These are phyloP conservation scores for Oreortyx pictus DNA, from an alignment of 2,797 vertebrate species.

Conservation along the genomic window DNA sequence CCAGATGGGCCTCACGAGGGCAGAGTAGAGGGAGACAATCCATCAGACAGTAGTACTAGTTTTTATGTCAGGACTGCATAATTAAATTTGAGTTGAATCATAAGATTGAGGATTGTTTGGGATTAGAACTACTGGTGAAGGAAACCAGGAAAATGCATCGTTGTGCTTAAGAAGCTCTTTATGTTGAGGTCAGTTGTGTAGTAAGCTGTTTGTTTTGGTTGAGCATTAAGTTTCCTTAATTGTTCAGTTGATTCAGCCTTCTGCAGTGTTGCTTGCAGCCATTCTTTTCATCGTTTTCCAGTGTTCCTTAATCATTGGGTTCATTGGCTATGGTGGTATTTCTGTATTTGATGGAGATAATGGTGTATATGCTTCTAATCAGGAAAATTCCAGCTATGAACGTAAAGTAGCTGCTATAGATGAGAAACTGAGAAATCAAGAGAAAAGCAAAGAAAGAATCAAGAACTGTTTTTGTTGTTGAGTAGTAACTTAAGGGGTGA, in stretches of 20 bases:
- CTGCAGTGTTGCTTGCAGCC: not conserved
- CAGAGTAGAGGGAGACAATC: too few species aligned
- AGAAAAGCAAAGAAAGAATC: not conserved
- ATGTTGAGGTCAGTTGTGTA: not conserved
- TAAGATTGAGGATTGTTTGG: not conserved
- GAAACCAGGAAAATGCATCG: not conserved
- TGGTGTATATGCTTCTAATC: slow-evolving; percentile 81
- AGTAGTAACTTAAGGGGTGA: not conserved
- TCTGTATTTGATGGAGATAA: slow-evolving; percentile 64
- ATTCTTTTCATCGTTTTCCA: not conserved
- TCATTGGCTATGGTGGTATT: not conserved
- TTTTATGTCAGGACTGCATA: not conserved
- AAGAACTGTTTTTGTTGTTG: not conserved
- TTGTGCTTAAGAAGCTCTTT: not conserved
- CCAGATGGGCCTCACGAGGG: too few species aligned
- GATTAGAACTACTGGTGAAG: not conserved
- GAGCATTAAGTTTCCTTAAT: rapidly evolving
- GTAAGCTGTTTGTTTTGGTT: not conserved
- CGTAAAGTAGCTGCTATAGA: slow-evolving; percentile 89
- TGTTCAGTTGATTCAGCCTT: not conserved
- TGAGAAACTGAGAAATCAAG: slow-evolving; percentile 83
- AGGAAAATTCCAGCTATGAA: slow-evolving; percentile 86
- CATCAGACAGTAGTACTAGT: not conserved
- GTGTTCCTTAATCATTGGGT: not conserved
- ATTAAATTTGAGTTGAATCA: not conserved